Evolutionary conservation across 2,888 invertebrate species (phyloP), one percentile per base, ranked within the genome.

Genomic region (Lepetodrilus schrolli): DNA sequence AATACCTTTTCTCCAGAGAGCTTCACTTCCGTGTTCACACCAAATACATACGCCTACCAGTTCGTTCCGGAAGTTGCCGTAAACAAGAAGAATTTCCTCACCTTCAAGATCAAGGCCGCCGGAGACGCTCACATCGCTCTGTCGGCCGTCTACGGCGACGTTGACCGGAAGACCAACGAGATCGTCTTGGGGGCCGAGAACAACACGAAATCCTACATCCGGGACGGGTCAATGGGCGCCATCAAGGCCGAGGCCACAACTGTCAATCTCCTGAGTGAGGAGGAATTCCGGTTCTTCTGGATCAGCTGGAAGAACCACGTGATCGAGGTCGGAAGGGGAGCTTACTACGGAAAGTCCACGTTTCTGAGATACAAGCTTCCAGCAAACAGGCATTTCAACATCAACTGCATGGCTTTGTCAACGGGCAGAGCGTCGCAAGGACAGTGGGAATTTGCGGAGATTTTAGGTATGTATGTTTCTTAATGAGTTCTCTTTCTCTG

Each of bases 371-470:
- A 85, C 85, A 70, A 77, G 17, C 80, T 88, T 4, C 87, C 88
- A 0, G 78, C 79, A 7, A 82, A 85, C 69, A 85, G 85, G 70
- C 83, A 82, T 48, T 87, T 88, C 72, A 78, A 83, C 30, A 79
- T 89, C 30, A 88, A 88, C 70, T 87, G 87, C 76, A 78, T 89
- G 75, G 87, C 89, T 36, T 88, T 89, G 47, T 85, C 89, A 7
- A 89, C 88, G 4, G 87, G 86, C 26, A 81, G 84, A 8, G 82
- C 80, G 13, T 86, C 88, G 10, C 81, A 84, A 68, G 89, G 89
- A 5, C 84, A 85, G 58, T 89, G 89, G 88, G 89, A 89, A 77
- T 89, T 89, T 74, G 86, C 87, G 2, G 89, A 89, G 72, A 80
- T 87, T 23, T 77, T 89, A 43, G 86, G 87, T 87, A 74, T 66